phyloP scores from a whole-genome alignment of 2,113 vertebrate species.

The Sturnus vulgaris region DNA sequence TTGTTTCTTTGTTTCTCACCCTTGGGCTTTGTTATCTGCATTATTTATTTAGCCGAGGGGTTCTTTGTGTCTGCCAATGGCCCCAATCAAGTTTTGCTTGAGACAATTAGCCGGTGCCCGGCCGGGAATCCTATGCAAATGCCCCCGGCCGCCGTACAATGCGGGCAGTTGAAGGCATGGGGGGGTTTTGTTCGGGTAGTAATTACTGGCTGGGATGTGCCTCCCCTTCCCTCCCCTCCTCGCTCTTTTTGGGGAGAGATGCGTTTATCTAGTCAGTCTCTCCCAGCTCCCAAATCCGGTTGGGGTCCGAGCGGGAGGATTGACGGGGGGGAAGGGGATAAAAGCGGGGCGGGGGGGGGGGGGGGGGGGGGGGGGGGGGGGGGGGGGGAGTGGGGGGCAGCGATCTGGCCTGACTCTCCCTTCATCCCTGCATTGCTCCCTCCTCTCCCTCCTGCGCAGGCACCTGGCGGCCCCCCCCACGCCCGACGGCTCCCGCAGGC shows the following conservation, averaged over 20 bases:
- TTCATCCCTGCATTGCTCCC: neutral
- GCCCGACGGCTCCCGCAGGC: conserved; percentile 53
- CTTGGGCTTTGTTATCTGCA: conserved; percentile 90
- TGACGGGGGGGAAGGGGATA: conserved; percentile 36
- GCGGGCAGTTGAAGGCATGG: conserved; percentile 80
- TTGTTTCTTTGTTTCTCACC: conserved; percentile 86
- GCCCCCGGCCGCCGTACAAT: conserved; percentile 72
- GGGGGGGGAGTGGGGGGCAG: neutral
- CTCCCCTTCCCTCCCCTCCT: neutral
- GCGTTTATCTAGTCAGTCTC: conserved; percentile 74
- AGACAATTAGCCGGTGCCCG: conserved; percentile 87
- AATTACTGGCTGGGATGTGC: conserved; percentile 71
- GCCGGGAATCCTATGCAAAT: conserved; percentile 89
- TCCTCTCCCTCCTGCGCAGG: conserved; percentile 24
- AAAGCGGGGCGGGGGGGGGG: neutral
- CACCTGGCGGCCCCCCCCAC: neutral
- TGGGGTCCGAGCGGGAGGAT: conserved; percentile 70
- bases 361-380: neutral
- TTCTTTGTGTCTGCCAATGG: conserved; percentile 96
- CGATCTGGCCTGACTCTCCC: conserved; percentile 9
- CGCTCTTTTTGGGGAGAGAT: conserved; percentile 50
- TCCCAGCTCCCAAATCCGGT: conserved; percentile 71
- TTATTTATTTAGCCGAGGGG: conserved; percentile 94
- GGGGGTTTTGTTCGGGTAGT: conserved; percentile 72
- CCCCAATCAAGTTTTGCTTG: conserved; percentile 92